Evolutionary conservation across 2,797 vertebrate species (phyloP).

Genomic region (Pangasius larnaudii): DNA sequence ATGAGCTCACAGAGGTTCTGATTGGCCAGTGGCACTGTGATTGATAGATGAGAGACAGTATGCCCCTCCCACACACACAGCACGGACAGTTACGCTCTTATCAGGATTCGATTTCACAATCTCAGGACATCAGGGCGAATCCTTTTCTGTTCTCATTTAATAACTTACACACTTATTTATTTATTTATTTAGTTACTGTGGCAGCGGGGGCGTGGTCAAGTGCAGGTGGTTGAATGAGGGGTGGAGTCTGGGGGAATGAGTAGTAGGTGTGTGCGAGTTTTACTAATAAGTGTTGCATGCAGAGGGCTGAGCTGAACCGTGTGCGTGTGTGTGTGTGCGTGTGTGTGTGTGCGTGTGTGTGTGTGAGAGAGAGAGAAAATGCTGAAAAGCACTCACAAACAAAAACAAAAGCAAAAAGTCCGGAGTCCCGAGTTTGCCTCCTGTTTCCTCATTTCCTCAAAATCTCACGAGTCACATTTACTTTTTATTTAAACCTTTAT

Average conservation of each 20-base stretch:
- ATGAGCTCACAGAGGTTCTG: not conserved
- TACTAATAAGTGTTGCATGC: not conserved
- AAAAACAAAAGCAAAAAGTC: too few species aligned
- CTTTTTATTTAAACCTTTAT: too few species aligned
- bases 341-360: not conserved
- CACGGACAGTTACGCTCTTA: not conserved
- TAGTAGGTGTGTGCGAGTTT: not conserved
- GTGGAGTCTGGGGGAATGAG: not conserved
- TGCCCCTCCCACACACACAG: not conserved
- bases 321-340: conserved; percentile 1
- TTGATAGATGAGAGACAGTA: not conserved
- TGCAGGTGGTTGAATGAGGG: not conserved
- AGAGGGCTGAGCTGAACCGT: not conserved
- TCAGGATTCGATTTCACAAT: not conserved
- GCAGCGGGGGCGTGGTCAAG: not conserved
- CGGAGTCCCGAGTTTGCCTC: not conserved
- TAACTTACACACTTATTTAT: not conserved
- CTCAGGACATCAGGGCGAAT: not conserved
- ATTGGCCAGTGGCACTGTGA: not conserved
- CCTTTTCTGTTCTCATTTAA: not conserved
- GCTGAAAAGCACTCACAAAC: too few species aligned
- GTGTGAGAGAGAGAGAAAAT: not conserved
- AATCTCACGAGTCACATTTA: not conserved
- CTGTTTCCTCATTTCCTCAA: not conserved
- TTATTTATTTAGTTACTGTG: not conserved